These are phyloP conservation scores for Rapana venosa DNA, from an alignment of 2,888 invertebrate species.

Conservation along the genomic window DNA sequence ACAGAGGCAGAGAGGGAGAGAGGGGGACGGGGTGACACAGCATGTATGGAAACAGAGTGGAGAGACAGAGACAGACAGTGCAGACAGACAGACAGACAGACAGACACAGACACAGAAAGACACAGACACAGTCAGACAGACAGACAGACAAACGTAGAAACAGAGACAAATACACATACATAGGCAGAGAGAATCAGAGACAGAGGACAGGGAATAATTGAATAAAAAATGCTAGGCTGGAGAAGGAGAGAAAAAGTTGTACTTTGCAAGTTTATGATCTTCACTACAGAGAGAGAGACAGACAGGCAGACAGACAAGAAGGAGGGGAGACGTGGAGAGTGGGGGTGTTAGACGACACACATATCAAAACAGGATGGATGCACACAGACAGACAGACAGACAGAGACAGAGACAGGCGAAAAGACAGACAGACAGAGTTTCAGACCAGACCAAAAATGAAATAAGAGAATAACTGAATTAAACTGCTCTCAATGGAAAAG, in stretches of 20 bases:
- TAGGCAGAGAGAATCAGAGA: neutral
- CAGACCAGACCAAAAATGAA: too few relatives aligned
- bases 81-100: neutral
- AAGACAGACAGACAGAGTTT: too few relatives aligned
- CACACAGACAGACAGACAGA: too few relatives aligned
- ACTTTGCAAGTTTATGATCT: too few relatives aligned
- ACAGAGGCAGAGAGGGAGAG: neutral
- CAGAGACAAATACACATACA: neutral
- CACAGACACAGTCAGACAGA: neutral
- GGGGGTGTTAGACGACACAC: too few relatives aligned
- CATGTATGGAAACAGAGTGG: neutral
- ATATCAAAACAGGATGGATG: too few relatives aligned
- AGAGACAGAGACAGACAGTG: neutral
- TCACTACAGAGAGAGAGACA: neutral
- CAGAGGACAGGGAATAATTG: too few relatives aligned
- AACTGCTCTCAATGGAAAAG: neutral
- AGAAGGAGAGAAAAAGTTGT: too few relatives aligned
- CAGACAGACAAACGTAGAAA: neutral
- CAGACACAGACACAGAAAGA: neutral
- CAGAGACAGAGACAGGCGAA: too few relatives aligned
- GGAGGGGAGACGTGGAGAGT: too few relatives aligned
- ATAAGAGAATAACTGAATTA: too few relatives aligned
- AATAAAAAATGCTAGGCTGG: too few relatives aligned
- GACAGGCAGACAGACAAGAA: neutral
- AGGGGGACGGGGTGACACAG: neutral